Evolutionary conservation across 2,797 vertebrate genomes (phyloP).

Genomic region (Masticophis lateralis): DNA sequence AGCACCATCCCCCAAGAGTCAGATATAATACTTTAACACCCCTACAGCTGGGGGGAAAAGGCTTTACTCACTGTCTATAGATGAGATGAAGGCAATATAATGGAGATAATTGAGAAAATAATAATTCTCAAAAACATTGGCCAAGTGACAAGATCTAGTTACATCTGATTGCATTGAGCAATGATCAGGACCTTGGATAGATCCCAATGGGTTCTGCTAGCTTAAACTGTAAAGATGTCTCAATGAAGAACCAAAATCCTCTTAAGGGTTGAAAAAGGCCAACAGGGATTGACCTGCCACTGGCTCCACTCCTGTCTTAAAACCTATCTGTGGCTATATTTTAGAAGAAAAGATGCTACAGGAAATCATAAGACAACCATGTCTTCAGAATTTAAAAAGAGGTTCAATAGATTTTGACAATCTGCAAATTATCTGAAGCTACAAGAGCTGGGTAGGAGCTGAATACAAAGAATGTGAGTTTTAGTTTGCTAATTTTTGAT

Average conservation of each 20-base stretch:
- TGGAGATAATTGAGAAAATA: background rate
- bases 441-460: background rate
- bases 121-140: background rate
- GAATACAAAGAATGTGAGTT: background rate
- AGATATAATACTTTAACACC: background rate
- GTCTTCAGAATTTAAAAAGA: background rate
- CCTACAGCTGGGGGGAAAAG: background rate
- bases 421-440: background rate
- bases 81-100: background rate
- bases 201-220: background rate
- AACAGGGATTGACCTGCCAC: background rate
- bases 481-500: background rate
- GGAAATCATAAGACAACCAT: background rate
- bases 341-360: background rate
- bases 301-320: background rate
- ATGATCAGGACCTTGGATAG: background rate
- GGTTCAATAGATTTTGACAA: background rate
- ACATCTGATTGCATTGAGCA: background rate
- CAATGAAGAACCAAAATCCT: background rate
- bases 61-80: background rate
- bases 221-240: background rate
- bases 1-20: background rate
- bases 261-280: background rate
- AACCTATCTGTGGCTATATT: background rate
- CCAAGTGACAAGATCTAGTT: background rate